These are phyloP conservation scores for Diploscapter pachys DNA, from an alignment of 1,140 invertebrate species.

Conservation along the genomic window DNA sequence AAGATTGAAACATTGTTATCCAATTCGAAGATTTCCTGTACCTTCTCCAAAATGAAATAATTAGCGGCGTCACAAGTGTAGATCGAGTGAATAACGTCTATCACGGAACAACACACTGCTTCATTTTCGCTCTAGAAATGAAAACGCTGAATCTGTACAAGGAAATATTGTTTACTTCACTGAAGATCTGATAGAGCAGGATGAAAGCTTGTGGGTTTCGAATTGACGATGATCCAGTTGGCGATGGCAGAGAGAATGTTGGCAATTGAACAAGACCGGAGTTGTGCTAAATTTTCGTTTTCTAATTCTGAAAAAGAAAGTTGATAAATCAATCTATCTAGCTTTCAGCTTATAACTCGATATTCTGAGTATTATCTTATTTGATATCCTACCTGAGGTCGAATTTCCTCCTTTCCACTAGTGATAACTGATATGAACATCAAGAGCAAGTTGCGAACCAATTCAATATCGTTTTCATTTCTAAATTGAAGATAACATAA, in stretches of 20 bases:
- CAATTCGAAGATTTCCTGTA: constrained; percentile 16
- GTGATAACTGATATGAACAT: constrained; percentile 47
- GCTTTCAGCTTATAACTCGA: neutral
- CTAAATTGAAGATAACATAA: constrained; percentile 9
- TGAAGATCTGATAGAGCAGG: constrained; percentile 51
- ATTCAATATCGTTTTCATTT: constrained; percentile 39
- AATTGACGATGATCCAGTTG: constrained; percentile 41
- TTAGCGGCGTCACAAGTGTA: constrained; percentile 97
- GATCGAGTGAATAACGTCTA: constrained; percentile 91
- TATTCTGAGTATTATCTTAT: constrained; percentile 24
- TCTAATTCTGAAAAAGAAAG: neutral
- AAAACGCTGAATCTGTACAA: neutral
- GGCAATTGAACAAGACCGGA: constrained; percentile 46
- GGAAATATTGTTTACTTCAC: constrained; percentile 18
- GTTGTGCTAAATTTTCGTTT: constrained; percentile 22
- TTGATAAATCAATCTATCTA: neutral
- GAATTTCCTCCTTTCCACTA: constrained; percentile 45
- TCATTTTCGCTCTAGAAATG: constrained; percentile 40
- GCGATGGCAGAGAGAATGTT: constrained; percentile 43
- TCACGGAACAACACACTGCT: constrained; percentile 74
- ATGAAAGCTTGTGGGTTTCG: constrained; percentile 49
- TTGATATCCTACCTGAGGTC: constrained; percentile 19
- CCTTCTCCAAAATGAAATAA: constrained; percentile 87
- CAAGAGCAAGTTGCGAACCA: constrained; percentile 43
- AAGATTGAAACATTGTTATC: too few species aligned